Evolutionary conservation across 1,140 invertebrate genomes (phyloP).

Genomic region (Musca vetustissima): DNA sequence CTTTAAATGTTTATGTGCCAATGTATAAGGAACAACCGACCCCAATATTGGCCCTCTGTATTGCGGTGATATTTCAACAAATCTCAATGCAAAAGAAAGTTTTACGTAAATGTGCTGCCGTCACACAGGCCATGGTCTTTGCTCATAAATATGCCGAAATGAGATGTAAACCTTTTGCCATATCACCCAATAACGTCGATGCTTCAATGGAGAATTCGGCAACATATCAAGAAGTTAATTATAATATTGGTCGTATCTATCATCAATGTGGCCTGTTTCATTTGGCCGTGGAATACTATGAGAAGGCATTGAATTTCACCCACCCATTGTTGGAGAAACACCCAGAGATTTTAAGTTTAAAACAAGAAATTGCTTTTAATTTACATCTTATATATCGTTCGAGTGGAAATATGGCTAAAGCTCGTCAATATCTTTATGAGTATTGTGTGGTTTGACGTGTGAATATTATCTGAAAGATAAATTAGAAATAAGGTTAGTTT

Average conservation of each 20-base stretch:
- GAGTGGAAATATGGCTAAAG: slow-evolving; percentile 70
- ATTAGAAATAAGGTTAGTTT: too few relatives aligned
- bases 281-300: slow-evolving; percentile 83
- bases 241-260: slow-evolving; percentile 87
- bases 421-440: slow-evolving; percentile 71
- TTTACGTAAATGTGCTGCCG: slow-evolving; percentile 76
- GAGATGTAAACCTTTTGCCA: slow-evolving; percentile 60
- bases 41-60: slow-evolving; percentile 74
- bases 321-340: slow-evolving; percentile 59
- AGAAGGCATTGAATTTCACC: slow-evolving; percentile 71
- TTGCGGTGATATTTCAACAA: slow-evolving; percentile 79
- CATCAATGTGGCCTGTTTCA: slow-evolving; percentile 86
- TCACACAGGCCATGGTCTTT: slow-evolving; percentile 77
- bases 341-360: slow-evolving; percentile 69
- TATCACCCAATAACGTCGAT: slow-evolving; percentile 32
- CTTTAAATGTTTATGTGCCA: slow-evolving; percentile 80
- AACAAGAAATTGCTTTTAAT: slow-evolving; percentile 82
- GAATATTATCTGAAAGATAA: too few relatives aligned
- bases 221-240: slow-evolving; percentile 80
- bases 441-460: slow-evolving; percentile 63
- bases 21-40: slow-evolving; percentile 63
- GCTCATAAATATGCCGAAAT: slow-evolving; percentile 76
- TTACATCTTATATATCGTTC: slow-evolving; percentile 78
- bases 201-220: slow-evolving; percentile 38
- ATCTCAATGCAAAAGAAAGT: slow-evolving; percentile 86